A percentile compares a stretch with the other conserved stretches of the same genome.
Conservation (phyloP, 2,888 invertebrate species). For the Acleris literana region DNA sequence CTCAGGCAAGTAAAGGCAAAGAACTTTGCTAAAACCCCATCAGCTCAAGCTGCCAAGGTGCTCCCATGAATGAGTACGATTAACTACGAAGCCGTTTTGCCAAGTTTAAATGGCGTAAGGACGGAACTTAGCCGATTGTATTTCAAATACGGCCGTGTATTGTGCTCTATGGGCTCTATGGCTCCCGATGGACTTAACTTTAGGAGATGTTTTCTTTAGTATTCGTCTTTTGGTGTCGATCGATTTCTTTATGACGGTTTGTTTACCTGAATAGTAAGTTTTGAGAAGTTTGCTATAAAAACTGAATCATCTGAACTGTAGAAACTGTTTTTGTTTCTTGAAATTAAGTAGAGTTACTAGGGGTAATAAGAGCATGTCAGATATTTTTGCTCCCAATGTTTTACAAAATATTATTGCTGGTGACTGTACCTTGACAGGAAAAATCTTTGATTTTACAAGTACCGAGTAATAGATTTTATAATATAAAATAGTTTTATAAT, state of each 20-base stretch:
- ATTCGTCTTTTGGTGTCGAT: background rate
- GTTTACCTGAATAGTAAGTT: background rate
- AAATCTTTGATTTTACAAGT: too few species aligned
- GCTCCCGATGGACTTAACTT: slow-evolving; percentile 14
- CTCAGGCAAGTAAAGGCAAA: slow-evolving; percentile 38
- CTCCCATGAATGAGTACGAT: slow-evolving; percentile 72
- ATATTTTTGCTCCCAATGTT: too few species aligned
- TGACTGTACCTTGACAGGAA: too few species aligned
- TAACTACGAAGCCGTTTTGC: slow-evolving; percentile 74
- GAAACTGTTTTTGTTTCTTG: too few species aligned
- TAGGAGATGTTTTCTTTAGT: slow-evolving; percentile 1
- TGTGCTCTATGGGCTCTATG: slow-evolving; percentile 49
- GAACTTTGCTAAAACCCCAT: slow-evolving; percentile 66
- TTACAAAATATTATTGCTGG: too few species aligned
- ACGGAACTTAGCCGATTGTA: slow-evolving; percentile 69
- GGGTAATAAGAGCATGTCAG: too few species aligned
- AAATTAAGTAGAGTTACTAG: too few species aligned
- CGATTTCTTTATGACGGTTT: slow-evolving; percentile 3
- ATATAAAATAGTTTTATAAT: too few species aligned
- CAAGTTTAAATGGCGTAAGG: slow-evolving; percentile 68
- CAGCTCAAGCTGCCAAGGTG: slow-evolving; percentile 56
- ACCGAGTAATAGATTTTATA: too few species aligned
- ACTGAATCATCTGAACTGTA: too few species aligned
- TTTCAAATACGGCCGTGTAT: slow-evolving; percentile 64
- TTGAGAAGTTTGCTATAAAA: too few species aligned